Conservation (phyloP, 2,888 invertebrate species). For the Drosophila anomelani region DNA sequence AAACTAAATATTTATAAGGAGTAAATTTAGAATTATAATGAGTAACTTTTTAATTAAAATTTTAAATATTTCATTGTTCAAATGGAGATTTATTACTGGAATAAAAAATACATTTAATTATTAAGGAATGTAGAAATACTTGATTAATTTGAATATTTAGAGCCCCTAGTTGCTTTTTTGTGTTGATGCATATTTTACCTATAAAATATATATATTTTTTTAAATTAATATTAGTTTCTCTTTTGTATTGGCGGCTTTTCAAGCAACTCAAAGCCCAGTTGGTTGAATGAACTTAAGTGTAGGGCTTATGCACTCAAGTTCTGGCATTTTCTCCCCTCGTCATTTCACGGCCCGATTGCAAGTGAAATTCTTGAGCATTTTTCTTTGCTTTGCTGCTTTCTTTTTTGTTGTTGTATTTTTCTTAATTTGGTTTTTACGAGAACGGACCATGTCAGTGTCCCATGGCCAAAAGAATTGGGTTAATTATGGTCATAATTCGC, state of each 20-base stretch:
- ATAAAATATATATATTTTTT: neutral
- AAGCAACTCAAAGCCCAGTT: neutral
- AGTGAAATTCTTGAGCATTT: slow-evolving; percentile 62
- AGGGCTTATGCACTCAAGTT: slow-evolving; percentile 13
- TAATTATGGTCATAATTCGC: slow-evolving; percentile 72
- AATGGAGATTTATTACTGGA: neutral
- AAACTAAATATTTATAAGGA: neutral
- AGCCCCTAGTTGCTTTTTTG: too few relatives aligned
- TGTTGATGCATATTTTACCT: neutral
- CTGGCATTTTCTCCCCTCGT: slow-evolving; percentile 7
- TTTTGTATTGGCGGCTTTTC: neutral
- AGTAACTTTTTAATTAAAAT: neutral
- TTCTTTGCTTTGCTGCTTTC: slow-evolving; percentile 19
- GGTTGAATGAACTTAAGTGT: slow-evolving; percentile 40
- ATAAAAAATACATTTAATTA: neutral
- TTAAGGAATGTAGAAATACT: slow-evolving; percentile 1
- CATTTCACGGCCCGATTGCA: slow-evolving; percentile 44
- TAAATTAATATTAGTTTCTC: neutral
- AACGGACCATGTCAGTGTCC: slow-evolving; percentile 32
- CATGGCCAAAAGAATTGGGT: slow-evolving; percentile 69
- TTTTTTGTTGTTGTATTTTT: slow-evolving; percentile 37
- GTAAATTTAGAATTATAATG: neutral
- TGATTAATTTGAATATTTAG: neutral
- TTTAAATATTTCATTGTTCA: slow-evolving; percentile 2
- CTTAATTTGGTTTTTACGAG: slow-evolving; percentile 58